These are phyloP conservation scores for Spatulosminthurus flaviceps DNA, from an alignment of 2,888 invertebrate genomes.

Conservation along the genomic window DNA sequence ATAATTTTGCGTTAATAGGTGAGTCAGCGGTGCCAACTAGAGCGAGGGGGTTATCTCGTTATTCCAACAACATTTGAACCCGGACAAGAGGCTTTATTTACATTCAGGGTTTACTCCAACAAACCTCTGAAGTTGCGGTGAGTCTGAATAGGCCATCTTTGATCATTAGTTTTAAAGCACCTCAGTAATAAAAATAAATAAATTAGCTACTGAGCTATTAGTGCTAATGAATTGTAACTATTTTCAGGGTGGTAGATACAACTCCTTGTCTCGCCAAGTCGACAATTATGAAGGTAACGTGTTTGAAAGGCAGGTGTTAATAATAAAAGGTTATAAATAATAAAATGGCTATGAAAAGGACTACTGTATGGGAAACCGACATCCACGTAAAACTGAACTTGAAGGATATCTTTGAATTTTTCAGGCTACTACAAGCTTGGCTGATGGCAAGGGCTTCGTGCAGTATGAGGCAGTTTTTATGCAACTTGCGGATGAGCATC, in stretches of 20 bases:
- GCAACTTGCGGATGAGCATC: constrained; percentile 88
- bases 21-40: constrained; percentile 79
- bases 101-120: constrained; percentile 81
- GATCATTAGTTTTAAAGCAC: too few species aligned
- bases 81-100: constrained; percentile 87
- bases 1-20: too few species aligned
- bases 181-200: too few species aligned
- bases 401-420: too few species aligned
- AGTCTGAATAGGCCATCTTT: constrained; percentile 65
- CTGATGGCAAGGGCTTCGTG: constrained; percentile 77
- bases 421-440: too few species aligned
- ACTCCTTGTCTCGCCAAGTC: constrained; percentile 76
- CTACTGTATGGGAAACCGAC: too few species aligned
- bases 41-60: constrained; percentile 83
- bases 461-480: constrained; percentile 91
- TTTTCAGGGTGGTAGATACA: constrained; percentile 70
- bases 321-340: background rate
- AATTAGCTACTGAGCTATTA: too few species aligned
- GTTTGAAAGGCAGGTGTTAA: too few species aligned
- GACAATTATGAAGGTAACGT: constrained; percentile 75
- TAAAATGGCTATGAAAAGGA: too few species aligned
- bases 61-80: constrained; percentile 93
- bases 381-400: too few species aligned
- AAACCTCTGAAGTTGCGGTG: constrained; percentile 80
- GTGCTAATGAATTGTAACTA: constrained; percentile 45